Conservation (phyloP, 2,888 invertebrate genomes). For the Pherbina coryleti region DNA sequence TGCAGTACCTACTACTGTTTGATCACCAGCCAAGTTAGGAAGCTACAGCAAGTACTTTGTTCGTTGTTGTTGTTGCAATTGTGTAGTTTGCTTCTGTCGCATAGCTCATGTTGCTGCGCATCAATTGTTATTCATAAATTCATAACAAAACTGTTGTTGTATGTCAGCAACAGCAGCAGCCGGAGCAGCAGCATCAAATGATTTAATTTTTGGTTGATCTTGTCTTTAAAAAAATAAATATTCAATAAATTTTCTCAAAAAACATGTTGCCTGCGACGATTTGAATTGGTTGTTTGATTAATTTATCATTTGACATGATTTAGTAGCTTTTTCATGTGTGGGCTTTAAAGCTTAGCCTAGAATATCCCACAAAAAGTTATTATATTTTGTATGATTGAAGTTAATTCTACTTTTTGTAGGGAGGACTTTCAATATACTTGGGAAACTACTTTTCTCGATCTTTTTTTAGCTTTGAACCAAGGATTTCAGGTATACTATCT, state of each 20-base stretch:
- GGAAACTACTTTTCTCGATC: too few relatives aligned
- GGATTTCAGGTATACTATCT: too few relatives aligned
- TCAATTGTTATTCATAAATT: conserved; percentile 36
- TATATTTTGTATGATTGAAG: too few relatives aligned
- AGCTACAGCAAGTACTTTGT: not conserved
- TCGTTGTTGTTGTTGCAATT: not conserved
- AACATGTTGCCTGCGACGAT: not conserved
- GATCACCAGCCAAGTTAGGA: not conserved
- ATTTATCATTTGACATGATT: too few relatives aligned
- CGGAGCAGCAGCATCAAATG: not conserved
- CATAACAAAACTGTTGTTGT: conserved; percentile 33
- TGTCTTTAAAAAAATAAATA: not conserved
- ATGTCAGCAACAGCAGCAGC: conserved; percentile 8
- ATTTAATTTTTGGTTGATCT: not conserved
- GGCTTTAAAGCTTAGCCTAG: too few relatives aligned
- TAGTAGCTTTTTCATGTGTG: too few relatives aligned
- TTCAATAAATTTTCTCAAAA: not conserved
- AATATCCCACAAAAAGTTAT: too few relatives aligned
- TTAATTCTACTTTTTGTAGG: too few relatives aligned
- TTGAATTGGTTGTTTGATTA: too few relatives aligned
- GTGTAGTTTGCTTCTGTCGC: not conserved
- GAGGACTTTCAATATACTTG: too few relatives aligned
- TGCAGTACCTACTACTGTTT: not conserved
- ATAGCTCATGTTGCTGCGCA: not conserved
- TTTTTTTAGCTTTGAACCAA: too few relatives aligned